Conservation (phyloP, 2,797 vertebrate genomes). For the Microctenopoma stevenorrisi region DNA sequence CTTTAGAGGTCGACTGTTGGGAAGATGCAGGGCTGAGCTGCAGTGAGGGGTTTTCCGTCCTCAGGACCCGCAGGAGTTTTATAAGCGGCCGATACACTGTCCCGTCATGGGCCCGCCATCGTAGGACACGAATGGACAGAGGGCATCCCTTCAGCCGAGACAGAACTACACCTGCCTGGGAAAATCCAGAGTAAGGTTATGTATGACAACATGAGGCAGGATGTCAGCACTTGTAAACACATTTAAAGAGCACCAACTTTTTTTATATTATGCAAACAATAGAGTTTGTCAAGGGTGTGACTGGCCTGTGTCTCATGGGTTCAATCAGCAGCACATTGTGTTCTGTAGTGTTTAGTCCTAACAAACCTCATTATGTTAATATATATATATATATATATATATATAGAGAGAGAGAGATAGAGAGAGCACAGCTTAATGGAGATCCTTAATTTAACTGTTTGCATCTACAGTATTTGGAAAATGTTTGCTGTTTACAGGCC, state of each 20-base stretch:
- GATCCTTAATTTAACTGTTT: no score
- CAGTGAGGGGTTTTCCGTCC: conserved; percentile 81
- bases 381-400: no score
- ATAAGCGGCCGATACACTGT: conserved; percentile 79
- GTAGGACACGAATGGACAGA: conserved; percentile 76
- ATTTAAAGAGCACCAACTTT: not conserved
- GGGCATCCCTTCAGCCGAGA: conserved; percentile 82
- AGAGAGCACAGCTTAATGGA: no score
- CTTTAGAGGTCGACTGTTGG: conserved; percentile 12
- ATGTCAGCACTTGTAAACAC: not conserved
- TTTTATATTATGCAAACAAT: not conserved
- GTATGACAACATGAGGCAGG: not conserved
- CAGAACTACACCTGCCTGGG: conserved; percentile 81
- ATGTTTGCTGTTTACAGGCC: no score
- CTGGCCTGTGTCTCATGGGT: not conserved
- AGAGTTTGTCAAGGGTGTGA: conserved; percentile 23
- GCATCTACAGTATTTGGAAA: no score
- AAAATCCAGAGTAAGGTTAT: not conserved
- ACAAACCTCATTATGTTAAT: no score
- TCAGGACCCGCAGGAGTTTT: conserved; percentile 80
- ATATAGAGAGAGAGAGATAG: no score
- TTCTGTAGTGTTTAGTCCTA: not conserved
- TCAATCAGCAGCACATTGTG: not conserved
- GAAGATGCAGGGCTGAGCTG: conserved; percentile 62
- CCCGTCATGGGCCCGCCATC: conserved; percentile 79